These are phyloP conservation scores for Mermis nigrescens DNA, from an alignment of 2,888 invertebrate genomes.

Conservation along the genomic window DNA sequence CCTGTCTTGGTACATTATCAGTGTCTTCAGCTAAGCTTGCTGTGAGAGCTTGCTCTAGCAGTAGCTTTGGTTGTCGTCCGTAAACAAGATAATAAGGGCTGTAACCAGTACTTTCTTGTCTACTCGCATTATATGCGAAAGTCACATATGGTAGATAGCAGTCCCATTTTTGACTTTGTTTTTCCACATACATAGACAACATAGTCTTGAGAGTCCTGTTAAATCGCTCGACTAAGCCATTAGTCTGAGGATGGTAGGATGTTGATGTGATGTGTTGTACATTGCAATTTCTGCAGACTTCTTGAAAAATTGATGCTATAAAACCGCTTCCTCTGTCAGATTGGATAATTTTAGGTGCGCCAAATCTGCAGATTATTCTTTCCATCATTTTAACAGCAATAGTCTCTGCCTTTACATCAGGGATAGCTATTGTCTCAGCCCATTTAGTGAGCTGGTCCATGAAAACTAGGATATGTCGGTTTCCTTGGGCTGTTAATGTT, in stretches of 20 bases:
- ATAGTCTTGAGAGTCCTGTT: slow-evolving; percentile 17
- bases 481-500: slow-evolving; percentile 11
- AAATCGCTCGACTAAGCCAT: slow-evolving; percentile 15
- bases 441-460: slow-evolving; percentile 18
- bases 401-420: slow-evolving; percentile 24
- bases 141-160: too few relatives aligned
- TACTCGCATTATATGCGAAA: too few relatives aligned
- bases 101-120: too few relatives aligned
- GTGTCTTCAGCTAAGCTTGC: too few relatives aligned
- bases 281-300: neutral
- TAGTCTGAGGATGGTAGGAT: slow-evolving; percentile 14
- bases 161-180: too few relatives aligned
- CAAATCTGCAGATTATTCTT: neutral
- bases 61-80: too few relatives aligned
- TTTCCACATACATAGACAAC: slow-evolving; percentile 19
- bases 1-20: too few relatives aligned
- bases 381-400: slow-evolving; percentile 18
- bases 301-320: neutral
- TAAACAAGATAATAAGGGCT: too few relatives aligned
- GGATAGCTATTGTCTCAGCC: slow-evolving; percentile 22
- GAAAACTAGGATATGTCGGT: slow-evolving; percentile 18
- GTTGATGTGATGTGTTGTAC: neutral
- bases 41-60: too few relatives aligned
- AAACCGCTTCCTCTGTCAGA: neutral
- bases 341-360: neutral